Evolutionary conservation across 2,797 vertebrate species (phyloP), one percentile per base, ranked within the genome.

Genomic region (Lepidocolaptes lacrymiger): DNA sequence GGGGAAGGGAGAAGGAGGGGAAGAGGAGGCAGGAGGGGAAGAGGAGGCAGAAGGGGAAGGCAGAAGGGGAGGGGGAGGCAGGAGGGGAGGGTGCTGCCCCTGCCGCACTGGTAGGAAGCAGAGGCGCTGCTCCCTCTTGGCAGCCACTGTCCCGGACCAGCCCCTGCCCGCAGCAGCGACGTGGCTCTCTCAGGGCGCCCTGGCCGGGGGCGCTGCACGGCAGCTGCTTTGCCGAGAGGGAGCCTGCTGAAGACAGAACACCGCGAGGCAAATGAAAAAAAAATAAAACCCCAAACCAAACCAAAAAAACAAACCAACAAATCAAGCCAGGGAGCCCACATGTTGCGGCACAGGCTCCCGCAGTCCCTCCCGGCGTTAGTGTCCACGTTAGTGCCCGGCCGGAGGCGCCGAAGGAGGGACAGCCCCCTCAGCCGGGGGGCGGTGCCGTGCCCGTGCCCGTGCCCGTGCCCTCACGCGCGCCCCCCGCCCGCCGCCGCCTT

Each of bases 41-140:
- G 44, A 21, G 22, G 6, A 48, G 46, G 46, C 23, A 14, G 46
- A 23, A 34, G 2, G 6, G 15, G 6, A 51, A 13, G n/a, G 41
- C 15, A 41, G 41, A 6, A 41, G 15, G 41, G 41, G 41, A 17
- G 7, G 41, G 12, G 39, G 48, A 49, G 39, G 24, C 30, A 30
- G 9, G 14, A 52, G 27, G 6, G 32, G 26, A 67, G 32, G 30
- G 37, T 7, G 8, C 26, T 28, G 59, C 27, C 88, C 9, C 39
- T 23, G 44, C 27, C 2, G 1, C 46, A 5, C 7, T 2, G 5
- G 22, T 9, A n/a, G 15, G 48, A 63, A 61, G 0, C 2, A 4
- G 18, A 30, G 22, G 30, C 22, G 6, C 51, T 41, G 37, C 11
- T 89, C 39, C 24, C 52, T 20, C 51, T 26, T 3, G 12, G 5